Conservation (phyloP, 2,888 invertebrate species). For the Cremastinae sp. region DNA sequence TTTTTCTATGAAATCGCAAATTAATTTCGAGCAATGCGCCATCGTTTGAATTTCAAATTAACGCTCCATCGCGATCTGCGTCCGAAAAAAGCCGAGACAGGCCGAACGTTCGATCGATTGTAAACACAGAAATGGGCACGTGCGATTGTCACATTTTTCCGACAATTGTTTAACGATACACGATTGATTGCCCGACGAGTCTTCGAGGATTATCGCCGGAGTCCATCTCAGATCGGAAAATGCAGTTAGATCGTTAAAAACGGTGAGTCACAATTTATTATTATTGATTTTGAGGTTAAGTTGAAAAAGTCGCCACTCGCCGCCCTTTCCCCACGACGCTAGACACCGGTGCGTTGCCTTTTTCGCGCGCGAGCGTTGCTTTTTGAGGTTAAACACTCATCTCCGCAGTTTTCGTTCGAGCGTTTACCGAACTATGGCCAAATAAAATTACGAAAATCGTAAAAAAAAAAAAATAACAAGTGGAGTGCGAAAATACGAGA, state of each 20-base stretch:
- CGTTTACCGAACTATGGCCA: too few species aligned
- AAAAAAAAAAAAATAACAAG: slow-evolving; percentile 21
- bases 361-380: not conserved
- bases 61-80: not conserved
- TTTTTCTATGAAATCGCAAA: not conserved
- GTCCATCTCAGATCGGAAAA: not conserved
- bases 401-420: too few species aligned
- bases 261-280: slow-evolving; percentile 29
- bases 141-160: not conserved
- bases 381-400: slow-evolving; percentile 11
- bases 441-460: slow-evolving; percentile 45
- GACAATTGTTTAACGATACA: not conserved
- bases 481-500: too few species aligned
- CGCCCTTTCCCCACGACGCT: not conserved
- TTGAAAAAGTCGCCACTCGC: not conserved
- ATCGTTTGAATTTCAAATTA: not conserved
- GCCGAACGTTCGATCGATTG: not conserved
- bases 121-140: slow-evolving; percentile 33
- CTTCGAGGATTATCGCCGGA: not conserved
- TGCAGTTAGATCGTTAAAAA: slow-evolving; percentile 16
- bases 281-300: slow-evolving; percentile 20
- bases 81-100: not conserved
- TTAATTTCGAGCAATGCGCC: not conserved
- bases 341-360: not conserved
- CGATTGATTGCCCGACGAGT: not conserved